Percentiles rank a stretch among this genome's conserved stretches.
Evolutionary conservation across 1,140 invertebrate genomes (phyloP).

Genomic region (Laupala kohalensis): DNA sequence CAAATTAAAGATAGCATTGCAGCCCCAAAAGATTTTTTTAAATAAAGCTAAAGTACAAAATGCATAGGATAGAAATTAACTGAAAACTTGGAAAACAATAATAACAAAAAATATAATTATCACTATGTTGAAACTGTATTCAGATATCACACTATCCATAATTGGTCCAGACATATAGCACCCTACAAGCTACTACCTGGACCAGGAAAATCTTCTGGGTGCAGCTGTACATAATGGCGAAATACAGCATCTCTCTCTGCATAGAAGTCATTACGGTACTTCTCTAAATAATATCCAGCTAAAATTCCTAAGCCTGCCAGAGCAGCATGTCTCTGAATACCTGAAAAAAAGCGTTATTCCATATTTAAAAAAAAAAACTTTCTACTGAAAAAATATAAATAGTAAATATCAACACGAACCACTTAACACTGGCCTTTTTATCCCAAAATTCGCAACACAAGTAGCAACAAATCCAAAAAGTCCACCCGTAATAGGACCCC

Average conservation of each 20-base stretch:
- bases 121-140: too few species aligned
- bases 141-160: too few species aligned
- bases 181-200: too few species aligned
- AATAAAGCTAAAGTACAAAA: too few species aligned
- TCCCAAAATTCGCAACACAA: not conserved
- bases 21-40: too few species aligned
- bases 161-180: too few species aligned
- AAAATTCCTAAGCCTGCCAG: not conserved
- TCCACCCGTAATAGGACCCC: not conserved
- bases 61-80: too few species aligned
- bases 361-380: not conserved
- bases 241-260: slow-evolving; percentile 48
- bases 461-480: not conserved
- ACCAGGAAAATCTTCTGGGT: slow-evolving; percentile 53
- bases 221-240: slow-evolving; percentile 50
- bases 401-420: not conserved
- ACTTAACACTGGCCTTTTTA: not conserved
- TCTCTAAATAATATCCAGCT: not conserved
- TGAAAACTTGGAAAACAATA: too few species aligned
- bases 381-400: not conserved
- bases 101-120: too few species aligned
- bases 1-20: too few species aligned
- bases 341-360: not conserved
- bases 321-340: not conserved
- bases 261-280: slow-evolving; percentile 26